Evolutionary conservation across 2,113 vertebrate genomes (phyloP), one percentile per base, ranked within the genome.

Genomic region (Stictonetta naevosa): DNA sequence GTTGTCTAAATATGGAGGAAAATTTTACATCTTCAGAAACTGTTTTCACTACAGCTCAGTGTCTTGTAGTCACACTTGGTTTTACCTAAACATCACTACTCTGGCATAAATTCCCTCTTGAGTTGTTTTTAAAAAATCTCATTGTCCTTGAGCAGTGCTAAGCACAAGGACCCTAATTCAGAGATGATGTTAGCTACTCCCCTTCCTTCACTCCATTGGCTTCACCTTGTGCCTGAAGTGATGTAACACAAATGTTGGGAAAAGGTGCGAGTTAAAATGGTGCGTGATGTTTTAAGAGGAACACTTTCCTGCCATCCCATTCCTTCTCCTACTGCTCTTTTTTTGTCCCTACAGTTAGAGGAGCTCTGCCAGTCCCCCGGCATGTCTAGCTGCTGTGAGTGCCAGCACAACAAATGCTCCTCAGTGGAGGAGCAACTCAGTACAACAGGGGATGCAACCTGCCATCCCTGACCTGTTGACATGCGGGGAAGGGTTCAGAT

Each of bases 191-290:
- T 85, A 71, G 36, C 44, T 42, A 46, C 19, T 62, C 44, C 28
- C 59, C 40, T 44, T 38, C 42, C 33, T 75, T 75, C 52, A 11
- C 42, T 46, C 21, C 58, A 9, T 52, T 75, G 36, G 13, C 52
- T 86, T 91, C 4, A 1, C 28, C 55, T 80, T 68, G 26, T 83
- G 48, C 44, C 63, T 80, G 28, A 75, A 87, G 33, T 13, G 53
- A 42, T 63, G 16, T 22, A 88, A 66, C 40, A 69, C 20, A 69
- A 71, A 34, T 13, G 23, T 75, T 46, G 73, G 55, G 42, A 53
- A 72, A 91, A 85, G 21, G 44, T 58, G 72, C 92, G 67, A 96
- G 75, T 55, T 91, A 91, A 95, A 95, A 76, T 36, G 18, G 66
- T 36, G 28, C 0, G 0, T 91, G 86, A 83, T 48, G 89, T 92